A percentile compares a stretch with the other conserved stretches of the same genome.
phyloP scores from a whole-genome alignment of 2,888 invertebrate genomes.

The Diplazon laetatorius region DNA sequence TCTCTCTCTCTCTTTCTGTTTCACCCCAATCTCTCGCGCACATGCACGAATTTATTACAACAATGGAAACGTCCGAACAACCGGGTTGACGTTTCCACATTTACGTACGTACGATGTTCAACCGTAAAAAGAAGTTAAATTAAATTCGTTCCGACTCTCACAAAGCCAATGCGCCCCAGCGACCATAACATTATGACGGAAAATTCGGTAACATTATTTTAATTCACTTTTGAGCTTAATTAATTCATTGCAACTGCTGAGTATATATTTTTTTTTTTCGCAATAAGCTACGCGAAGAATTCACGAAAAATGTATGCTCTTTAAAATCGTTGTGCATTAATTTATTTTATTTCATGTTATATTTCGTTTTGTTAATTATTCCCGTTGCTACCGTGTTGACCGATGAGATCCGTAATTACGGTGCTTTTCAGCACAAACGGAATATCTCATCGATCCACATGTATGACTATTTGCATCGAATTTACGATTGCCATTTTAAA shows the following conservation, averaged over 20 bases:
- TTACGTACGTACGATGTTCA: constrained; percentile 17
- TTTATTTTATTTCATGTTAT: constrained; percentile 1
- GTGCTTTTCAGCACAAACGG: background rate
- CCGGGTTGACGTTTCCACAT: constrained; percentile 16
- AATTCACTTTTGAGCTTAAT: constrained; percentile 6
- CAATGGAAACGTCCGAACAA: constrained; percentile 31
- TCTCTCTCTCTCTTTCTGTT: no score
- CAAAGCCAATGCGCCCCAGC: background rate
- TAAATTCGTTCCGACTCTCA: background rate
- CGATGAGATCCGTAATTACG: background rate
- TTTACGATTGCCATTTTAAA: no score
- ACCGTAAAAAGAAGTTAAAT: constrained; percentile 18
- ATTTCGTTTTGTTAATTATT: background rate
- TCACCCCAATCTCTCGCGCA: constrained; percentile 25
- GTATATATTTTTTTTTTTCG: background rate
- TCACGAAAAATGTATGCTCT: background rate
- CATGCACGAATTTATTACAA: constrained; percentile 52
- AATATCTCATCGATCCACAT: background rate
- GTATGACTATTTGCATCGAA: background rate
- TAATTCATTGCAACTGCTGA: background rate
- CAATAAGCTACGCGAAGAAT: background rate
- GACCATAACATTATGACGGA: background rate
- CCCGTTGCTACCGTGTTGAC: background rate
- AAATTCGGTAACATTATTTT: constrained; percentile 6
- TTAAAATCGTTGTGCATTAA: background rate